phyloP scores from a whole-genome alignment of 2,888 invertebrate species.

The Hybos culiciformis region DNA sequence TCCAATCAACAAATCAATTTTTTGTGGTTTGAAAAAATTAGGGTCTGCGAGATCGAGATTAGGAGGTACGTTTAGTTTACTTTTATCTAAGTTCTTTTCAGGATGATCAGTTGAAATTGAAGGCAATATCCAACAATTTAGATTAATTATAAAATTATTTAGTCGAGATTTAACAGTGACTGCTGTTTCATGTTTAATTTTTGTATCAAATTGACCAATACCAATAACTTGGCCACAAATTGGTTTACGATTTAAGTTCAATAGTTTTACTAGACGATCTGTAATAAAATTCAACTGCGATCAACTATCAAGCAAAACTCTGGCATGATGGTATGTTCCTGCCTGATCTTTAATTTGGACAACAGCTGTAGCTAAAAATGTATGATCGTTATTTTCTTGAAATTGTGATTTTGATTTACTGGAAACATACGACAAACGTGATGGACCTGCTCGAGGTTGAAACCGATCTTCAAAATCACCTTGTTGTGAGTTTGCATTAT shows the following conservation, averaged over 20 bases:
- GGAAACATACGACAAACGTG: no score
- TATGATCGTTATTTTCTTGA: no score
- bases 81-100: no score
- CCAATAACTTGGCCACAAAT: no score
- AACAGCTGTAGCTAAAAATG: neutral
- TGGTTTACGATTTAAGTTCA: no score
- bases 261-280: neutral
- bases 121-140: neutral
- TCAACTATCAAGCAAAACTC: neutral
- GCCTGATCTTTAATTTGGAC: neutral
- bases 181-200: neutral
- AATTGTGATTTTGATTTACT: no score
- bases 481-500: neutral
- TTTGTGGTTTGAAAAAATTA: neutral
- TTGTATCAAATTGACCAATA: neutral
- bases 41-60: neutral
- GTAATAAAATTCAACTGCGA: neutral
- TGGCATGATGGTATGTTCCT: neutral
- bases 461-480: neutral
- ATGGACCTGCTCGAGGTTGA: no score
- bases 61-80: neutral
- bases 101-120: neutral
- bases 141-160: neutral
- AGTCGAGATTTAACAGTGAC: neutral
- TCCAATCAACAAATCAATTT: neutral